Base-by-base conservation (phyloP, 2,113 vertebrate genomes). In the Anoplopoma fimbria region DNA sequence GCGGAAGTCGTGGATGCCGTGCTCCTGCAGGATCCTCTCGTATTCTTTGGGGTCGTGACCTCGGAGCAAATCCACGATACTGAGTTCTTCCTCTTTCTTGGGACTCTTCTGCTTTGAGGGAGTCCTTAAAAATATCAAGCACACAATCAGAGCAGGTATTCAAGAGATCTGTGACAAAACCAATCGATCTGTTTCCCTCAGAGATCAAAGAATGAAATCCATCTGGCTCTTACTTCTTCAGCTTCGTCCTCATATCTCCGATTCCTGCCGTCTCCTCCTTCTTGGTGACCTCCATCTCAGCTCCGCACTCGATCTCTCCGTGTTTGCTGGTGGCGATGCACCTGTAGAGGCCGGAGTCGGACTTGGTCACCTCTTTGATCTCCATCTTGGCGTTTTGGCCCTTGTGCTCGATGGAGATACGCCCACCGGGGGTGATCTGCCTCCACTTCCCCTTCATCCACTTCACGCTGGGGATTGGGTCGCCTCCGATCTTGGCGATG, bases 401-500 rank as follows among this genome's bases (percentile, higher is more conserved):
- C 84, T 96, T 98, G 82, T 99, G 98, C 45, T 97, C 95, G 15
- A 99, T 96, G 58, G 82, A 91, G 85, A 99, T 88, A 0, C 98
- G 97, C 33, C 98, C 98, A 53, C 98, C 98, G 19, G 96, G 95
- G 57, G 96, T 98, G 80, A 99, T 93, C 61, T 99, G 97, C 64
- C 98, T 97, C 98, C 98, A 99, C 85, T 99, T 99, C 25, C 98
- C 98, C 88, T 99, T 99, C 90, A 97, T 96, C 98, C 98, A 99
- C 87, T 98, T 99, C 60, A 99, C 98, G 36, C 95, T 97, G 40
- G 98, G 98, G 91, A 99, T 97, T 0, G 98, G 98, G 82, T 99
- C 98, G 2, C 98, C 98, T 34, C 97, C 97, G 76, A 99, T 97
- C 95, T 99, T 99, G 58, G 98, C 98, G 65, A 96, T 96, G 86